Conservation (phyloP, 2,888 invertebrate species). For the Branchellion lobata region DNA sequence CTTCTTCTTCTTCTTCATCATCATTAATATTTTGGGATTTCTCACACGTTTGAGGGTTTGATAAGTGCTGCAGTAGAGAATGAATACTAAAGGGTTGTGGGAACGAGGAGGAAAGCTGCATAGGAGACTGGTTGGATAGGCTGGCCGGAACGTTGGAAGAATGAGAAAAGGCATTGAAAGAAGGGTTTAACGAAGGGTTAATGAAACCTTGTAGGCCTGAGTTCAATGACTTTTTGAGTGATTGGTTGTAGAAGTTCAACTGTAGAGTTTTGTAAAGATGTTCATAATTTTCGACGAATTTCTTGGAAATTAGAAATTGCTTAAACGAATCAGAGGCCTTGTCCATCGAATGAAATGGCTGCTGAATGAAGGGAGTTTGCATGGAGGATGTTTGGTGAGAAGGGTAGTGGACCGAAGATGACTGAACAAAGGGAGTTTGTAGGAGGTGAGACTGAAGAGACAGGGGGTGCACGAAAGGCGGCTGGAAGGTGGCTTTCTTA, state of each 20-base stretch:
- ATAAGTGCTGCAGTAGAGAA: neutral
- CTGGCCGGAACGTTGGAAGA: too few species aligned
- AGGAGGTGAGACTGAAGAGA: neutral
- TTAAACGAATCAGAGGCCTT: neutral
- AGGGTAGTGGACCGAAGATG: neutral
- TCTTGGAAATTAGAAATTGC: slow-evolving; percentile 1
- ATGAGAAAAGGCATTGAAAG: too few species aligned
- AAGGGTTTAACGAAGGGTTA: too few species aligned
- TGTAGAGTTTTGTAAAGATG: neutral
- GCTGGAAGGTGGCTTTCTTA: neutral
- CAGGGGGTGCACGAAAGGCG: neutral
- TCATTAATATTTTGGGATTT: too few species aligned
- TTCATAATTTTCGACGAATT: neutral
- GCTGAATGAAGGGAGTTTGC: neutral
- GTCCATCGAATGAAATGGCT: neutral
- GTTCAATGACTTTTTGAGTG: neutral
- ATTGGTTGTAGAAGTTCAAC: neutral
- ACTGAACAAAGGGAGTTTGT: neutral
- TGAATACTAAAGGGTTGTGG: neutral
- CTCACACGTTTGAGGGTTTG: neutral
- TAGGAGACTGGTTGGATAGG: neutral
- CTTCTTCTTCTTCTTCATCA: too few species aligned
- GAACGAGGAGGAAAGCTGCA: neutral
- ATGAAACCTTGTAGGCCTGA: neutral
- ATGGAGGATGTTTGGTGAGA: neutral